phyloP scores from a whole-genome alignment of 2,797 vertebrate genomes.

The Trichosurus vulpecula region DNA sequence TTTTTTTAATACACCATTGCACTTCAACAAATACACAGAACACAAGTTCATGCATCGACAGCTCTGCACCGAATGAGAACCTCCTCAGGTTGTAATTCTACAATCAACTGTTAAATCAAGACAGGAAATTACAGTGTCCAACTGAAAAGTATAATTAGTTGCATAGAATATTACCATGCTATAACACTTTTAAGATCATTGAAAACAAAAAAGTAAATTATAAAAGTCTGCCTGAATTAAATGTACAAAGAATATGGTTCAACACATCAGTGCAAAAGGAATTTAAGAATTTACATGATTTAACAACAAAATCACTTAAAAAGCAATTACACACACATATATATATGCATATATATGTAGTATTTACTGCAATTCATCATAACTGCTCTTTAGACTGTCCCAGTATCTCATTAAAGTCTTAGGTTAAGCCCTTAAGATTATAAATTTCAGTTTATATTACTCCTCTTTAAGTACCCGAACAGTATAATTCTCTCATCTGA shows the following conservation, averaged over 20 bases:
- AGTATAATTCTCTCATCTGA: conserved; percentile 79
- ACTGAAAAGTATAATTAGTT: conserved; percentile 92
- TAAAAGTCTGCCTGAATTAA: conserved; percentile 90
- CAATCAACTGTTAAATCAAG: conserved; percentile 92
- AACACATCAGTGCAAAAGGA: conserved; percentile 96
- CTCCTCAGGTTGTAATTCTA: conserved; percentile 91
- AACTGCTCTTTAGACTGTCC: conserved; percentile 65
- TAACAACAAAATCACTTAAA: conserved; percentile 84
- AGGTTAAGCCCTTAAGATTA: conserved; percentile 85
- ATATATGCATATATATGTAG: conserved; percentile 75
- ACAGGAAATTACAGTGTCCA: conserved; percentile 93
- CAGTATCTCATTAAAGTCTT: conserved; percentile 73
- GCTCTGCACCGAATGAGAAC: conserved; percentile 91
- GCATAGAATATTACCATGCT: conserved; percentile 99
- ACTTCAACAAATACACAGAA: conserved; percentile 95
- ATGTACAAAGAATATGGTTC: conserved; percentile 87
- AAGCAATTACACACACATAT: conserved; percentile 82
- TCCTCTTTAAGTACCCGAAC: conserved; percentile 78
- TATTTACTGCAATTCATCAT: conserved; percentile 79
- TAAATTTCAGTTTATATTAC: conserved; percentile 79
- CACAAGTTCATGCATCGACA: conserved; percentile 98
- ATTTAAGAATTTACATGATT: conserved; percentile 87
- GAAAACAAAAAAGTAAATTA: conserved; percentile 90
- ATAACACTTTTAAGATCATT: conserved; percentile 86
- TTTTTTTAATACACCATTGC: conserved; percentile 92